Evolutionary conservation across 1,140 invertebrate genomes (phyloP).

Genomic region (Sipha flava): DNA sequence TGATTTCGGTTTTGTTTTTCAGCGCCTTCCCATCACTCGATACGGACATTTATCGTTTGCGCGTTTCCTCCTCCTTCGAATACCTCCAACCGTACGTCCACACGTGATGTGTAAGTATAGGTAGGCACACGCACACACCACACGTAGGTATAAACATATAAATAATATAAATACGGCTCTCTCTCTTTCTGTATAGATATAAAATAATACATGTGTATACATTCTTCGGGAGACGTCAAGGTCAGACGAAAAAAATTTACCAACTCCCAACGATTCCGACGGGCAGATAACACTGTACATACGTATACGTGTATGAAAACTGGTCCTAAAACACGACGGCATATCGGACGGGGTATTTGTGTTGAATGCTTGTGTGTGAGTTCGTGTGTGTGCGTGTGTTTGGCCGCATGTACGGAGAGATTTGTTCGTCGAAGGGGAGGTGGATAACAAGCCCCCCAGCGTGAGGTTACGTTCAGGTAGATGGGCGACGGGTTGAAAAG

Average conservation of each 20-base stretch:
- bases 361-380: not conserved
- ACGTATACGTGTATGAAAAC: conserved; percentile 8
- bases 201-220: not conserved
- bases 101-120: too few relatives aligned
- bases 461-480: not conserved
- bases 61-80: too few relatives aligned
- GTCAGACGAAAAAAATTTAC: conserved; percentile 30
- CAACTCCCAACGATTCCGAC: conserved; percentile 16
- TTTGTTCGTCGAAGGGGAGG: not conserved
- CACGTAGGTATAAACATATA: too few relatives aligned
- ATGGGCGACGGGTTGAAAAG: not conserved
- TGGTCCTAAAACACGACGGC: conserved; percentile 29
- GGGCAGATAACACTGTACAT: conserved; percentile 25
- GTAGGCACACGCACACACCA: too few relatives aligned
- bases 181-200: not conserved
- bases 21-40: too few relatives aligned
- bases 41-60: too few relatives aligned
- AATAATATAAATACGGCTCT: not conserved
- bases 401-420: too few relatives aligned
- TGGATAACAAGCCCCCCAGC: not conserved
- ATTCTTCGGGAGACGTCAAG: conserved; percentile 25
- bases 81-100: too few relatives aligned
- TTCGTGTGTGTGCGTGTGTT: not conserved
- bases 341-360: conserved; percentile 2
- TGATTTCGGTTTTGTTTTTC: too few relatives aligned